phyloP scores from a whole-genome alignment of 2,888 invertebrate genomes.

The Aphrophora alni region DNA sequence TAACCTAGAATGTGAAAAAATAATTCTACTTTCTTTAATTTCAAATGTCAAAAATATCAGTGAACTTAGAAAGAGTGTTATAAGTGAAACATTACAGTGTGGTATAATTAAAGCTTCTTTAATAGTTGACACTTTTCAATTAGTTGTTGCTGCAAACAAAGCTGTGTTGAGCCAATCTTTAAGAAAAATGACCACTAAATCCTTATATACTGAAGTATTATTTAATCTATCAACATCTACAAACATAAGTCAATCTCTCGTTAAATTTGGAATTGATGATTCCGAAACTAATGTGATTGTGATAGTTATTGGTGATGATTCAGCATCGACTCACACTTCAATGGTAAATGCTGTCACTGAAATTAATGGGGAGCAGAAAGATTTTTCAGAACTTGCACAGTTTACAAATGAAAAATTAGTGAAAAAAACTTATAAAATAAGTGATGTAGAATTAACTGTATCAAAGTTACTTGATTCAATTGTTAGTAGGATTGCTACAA shows the following conservation, averaged over 20 bases:
- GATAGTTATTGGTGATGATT: conserved; percentile 56
- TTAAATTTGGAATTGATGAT: conserved; percentile 67
- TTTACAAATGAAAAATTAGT: conserved; percentile 62
- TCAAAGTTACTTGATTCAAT: conserved; percentile 64
- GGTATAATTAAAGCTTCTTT: conserved; percentile 67
- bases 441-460: conserved; percentile 59
- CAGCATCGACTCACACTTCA: conserved; percentile 55
- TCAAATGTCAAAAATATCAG: conserved; percentile 65
- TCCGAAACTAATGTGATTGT: conserved; percentile 60
- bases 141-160: conserved; percentile 71
- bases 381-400: conserved; percentile 60
- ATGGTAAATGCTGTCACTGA: conserved; percentile 52
- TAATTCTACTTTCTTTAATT: conserved; percentile 48
- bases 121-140: conserved; percentile 67
- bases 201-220: conserved; percentile 69
- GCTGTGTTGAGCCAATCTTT: conserved; percentile 63
- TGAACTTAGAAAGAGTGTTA: conserved; percentile 62
- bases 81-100: conserved; percentile 66
- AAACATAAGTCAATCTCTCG: conserved; percentile 72
- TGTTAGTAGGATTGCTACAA: conserved; percentile 71
- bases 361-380: conserved; percentile 64
- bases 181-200: conserved; percentile 64
- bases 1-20: background rate
- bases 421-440: conserved; percentile 68
- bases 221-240: conserved; percentile 72